Percentiles rank a stretch among this genome's conserved stretches.
These are phyloP conservation scores for Rhabdomys pumilio DNA, from an alignment of 2,797 vertebrate species.

Conservation along the genomic window DNA sequence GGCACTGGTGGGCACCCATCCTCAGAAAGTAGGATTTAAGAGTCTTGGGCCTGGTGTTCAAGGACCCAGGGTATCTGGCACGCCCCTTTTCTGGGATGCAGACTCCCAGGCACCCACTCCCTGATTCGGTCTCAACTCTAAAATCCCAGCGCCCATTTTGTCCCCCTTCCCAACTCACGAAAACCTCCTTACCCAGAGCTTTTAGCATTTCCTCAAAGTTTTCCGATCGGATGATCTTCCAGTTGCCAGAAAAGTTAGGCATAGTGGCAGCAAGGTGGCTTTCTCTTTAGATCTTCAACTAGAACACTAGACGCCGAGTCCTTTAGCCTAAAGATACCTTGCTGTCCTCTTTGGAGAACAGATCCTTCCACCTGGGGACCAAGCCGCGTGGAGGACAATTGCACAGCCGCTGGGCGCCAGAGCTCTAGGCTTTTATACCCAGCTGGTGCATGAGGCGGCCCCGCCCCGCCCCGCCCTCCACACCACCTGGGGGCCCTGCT, in stretches of 20 bases:
- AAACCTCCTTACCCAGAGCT: conserved; percentile 92
- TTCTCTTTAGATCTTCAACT: neutral
- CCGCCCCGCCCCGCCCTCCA: conserved; percentile 73
- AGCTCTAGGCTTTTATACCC: conserved; percentile 74
- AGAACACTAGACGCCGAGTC: conserved; percentile 45
- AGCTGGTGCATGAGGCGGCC: conserved; percentile 6
- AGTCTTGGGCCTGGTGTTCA: neutral
- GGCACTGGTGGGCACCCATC: conserved; percentile 50
- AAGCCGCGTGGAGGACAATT: neutral
- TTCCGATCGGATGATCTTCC: conserved; percentile 96
- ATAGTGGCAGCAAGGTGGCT: conserved; percentile 79
- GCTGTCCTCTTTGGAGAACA: neutral
- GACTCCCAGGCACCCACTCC: neutral
- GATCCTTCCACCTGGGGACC: neutral
- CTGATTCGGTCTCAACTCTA: neutral
- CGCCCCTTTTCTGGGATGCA: neutral
- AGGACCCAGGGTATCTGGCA: neutral
- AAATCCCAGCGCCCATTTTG: no score
- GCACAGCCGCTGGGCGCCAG: conserved; percentile 34
- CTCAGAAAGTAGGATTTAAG: conserved; percentile 30
- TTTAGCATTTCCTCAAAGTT: conserved; percentile 97
- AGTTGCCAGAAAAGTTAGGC: conserved; percentile 95
- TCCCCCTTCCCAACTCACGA: neutral
- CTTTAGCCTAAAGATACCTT: neutral
- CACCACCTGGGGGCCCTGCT: conserved; percentile 74